Conservation (phyloP, 2,888 invertebrate genomes). For the Notodonta ziczac region DNA sequence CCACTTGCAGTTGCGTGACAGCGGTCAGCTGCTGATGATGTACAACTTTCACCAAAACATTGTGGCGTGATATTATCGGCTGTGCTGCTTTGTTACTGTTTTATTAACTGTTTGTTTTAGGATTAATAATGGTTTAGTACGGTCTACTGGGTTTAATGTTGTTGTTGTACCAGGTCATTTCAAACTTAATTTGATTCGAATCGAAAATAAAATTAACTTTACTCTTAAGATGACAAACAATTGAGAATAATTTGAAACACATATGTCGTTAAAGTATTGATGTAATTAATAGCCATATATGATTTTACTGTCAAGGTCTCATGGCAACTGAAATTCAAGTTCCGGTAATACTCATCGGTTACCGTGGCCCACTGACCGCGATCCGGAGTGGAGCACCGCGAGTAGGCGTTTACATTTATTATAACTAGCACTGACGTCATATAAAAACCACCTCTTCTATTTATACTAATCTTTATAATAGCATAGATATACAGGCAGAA, state of each 20-base stretch:
- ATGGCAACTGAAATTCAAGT: constrained; percentile 55
- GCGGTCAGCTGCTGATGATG: constrained; percentile 71
- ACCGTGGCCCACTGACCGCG: constrained; percentile 80
- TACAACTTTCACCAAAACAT: constrained; percentile 79
- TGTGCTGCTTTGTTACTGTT: constrained; percentile 18
- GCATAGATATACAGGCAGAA: no score
- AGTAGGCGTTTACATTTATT: constrained; percentile 57
- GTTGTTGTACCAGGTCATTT: no score
- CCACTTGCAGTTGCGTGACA: constrained; percentile 66
- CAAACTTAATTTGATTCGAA: no score
- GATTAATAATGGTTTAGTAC: constrained; percentile 3
- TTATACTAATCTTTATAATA: neutral
- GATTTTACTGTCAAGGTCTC: constrained; percentile 56
- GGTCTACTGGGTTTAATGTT: neutral
- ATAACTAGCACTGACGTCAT: constrained; percentile 45
- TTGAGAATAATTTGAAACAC: neutral
- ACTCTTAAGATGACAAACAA: no score
- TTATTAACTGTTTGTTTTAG: constrained; percentile 24
- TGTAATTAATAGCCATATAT: constrained; percentile 23
- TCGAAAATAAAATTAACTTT: no score
- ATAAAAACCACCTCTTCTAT: constrained; percentile 1
- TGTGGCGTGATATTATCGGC: constrained; percentile 47
- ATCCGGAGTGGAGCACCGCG: constrained; percentile 63
- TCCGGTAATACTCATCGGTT: constrained; percentile 72
- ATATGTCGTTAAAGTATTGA: constrained; percentile 1